Percentiles rank a stretch among this genome's conserved stretches.
These are phyloP conservation scores for Orchesella cincta DNA, from an alignment of 1,140 invertebrate species.

Conservation along the genomic window DNA sequence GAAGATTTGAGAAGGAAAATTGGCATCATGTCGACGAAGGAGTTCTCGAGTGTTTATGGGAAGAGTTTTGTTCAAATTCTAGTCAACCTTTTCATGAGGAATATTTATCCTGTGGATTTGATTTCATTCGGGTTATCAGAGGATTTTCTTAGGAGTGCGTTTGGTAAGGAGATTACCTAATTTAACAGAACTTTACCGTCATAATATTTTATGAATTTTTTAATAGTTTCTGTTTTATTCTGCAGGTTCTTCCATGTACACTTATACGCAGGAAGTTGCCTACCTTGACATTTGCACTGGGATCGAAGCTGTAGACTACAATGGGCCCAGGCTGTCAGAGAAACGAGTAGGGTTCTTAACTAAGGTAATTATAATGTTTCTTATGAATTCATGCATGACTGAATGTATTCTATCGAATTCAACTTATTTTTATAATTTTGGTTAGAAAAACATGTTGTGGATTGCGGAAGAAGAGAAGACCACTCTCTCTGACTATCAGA, in stretches of 20 bases:
- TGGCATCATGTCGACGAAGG: neutral
- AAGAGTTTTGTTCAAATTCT: neutral
- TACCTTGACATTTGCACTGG: neutral
- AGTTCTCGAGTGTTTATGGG: neutral
- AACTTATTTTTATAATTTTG: neutral
- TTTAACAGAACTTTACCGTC: neutral
- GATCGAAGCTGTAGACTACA: neutral
- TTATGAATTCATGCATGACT: neutral
- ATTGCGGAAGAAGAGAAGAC: neutral
- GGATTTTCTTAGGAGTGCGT: neutral
- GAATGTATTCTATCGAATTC: too few species aligned
- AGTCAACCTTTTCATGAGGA: neutral
- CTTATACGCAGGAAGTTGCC: neutral
- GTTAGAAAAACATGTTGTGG: neutral
- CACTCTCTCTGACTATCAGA: neutral
- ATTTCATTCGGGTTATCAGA: neutral
- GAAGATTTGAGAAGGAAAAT: neutral
- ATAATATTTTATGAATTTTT: neutral
- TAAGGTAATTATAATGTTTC: neutral
- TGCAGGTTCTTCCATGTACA: neutral
- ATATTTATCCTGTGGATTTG: neutral
- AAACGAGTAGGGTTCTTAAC: neutral
- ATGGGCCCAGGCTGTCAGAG: neutral
- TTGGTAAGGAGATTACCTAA: neutral
- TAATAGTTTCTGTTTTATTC: too few species aligned